Evolutionary conservation across 2,888 invertebrate genomes (phyloP), one percentile per base, ranked within the genome.

Genomic region (Phengaris arion): DNA sequence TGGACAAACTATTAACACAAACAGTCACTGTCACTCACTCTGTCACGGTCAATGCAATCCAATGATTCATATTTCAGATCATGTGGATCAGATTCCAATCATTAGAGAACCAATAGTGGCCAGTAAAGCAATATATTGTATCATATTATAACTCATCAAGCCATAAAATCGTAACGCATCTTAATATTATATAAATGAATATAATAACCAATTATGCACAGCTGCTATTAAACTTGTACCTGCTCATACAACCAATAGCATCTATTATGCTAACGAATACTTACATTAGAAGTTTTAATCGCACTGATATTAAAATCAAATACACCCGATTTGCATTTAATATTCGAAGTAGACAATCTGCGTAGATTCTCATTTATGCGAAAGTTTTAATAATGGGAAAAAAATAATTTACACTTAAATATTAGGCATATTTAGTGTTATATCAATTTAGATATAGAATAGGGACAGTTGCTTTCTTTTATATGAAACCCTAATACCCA

Each of bases 221-320:
- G 22, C 12, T 12, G 12, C 64, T 22, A 64, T 64, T 64, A 64
- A 64, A 64, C 64, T 35, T 6, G 35, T 64, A 64, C 35, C 64
- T 12, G 64, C 64, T 35, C 35, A 45, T 64, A 64, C 52, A 52
- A 12, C 64, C 64, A 64, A 64, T 64, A 64, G 64, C 45, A 12
- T 22, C 64, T 64, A 64, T 64, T 45, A 64, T 64, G 64, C 64
- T 64, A 64, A 64, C 35, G 64, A 64, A 64, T 10, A 64, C 64
- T 35, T 13, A 2, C 64, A 64, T 64, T 64, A 64, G 64, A 64
- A 45, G 45, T 64, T 64, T 64, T 13, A 64, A 64, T 64, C 64
- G 64, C 12, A 64, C 64, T 35, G 35, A 64, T 35, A 64, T 64
- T 64, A 64, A 64, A 64, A 64, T 64, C 35, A 64, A 64, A 64